Base-by-base conservation (phyloP, 2,888 invertebrate species). In the Sphaeridia pumilis region DNA sequence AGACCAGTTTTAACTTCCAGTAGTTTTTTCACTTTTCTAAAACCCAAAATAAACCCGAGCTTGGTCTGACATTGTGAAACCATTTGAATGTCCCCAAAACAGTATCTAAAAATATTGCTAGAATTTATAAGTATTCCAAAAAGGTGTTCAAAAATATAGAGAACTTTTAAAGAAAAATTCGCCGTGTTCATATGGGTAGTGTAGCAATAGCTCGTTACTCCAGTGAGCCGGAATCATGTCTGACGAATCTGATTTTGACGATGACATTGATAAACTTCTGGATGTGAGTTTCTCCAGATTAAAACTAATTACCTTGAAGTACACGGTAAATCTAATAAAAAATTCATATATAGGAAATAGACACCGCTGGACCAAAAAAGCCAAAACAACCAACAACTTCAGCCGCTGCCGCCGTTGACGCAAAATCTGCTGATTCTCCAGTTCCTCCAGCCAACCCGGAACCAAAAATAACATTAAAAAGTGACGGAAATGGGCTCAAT, bases 201-300 rank as follows among this genome's bases (percentile, higher is more conserved):
- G n/a, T n/a, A n/a, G n/a, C n/a, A n/a, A n/a, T n/a, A n/a, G n/a
- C n/a, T n/a, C n/a, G n/a, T n/a, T n/a, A n/a, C n/a, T n/a, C n/a
- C n/a, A n/a, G n/a, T n/a, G n/a, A n/a, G n/a, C n/a, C n/a, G n/a
- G n/a, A n/a, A n/a, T n/a, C 26, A 54, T 54, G 54, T 54, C 54
- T 10, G 35, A 49, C 1, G 54, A 49, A n/a, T 53, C 49, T 31
- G 57, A 53, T 24, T 58, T 58, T 54, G 60, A 60, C 28, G 56
- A 58, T 38, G 60, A 60, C 31, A 58, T 60, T 31, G 60, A 60
- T 28, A 58, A 60, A 31, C 52, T 60, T 35, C 38, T 60, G 10
- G 56, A 57, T 28, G 60, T 60, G 55, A 46, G 52, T 31, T 36
- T 31, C n/a, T n/a, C 7, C 10, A 5, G 20, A 38, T 14, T 38